Evolutionary conservation across 1,140 invertebrate genomes (phyloP).

Genomic region (Macrocentrus cingulum): DNA sequence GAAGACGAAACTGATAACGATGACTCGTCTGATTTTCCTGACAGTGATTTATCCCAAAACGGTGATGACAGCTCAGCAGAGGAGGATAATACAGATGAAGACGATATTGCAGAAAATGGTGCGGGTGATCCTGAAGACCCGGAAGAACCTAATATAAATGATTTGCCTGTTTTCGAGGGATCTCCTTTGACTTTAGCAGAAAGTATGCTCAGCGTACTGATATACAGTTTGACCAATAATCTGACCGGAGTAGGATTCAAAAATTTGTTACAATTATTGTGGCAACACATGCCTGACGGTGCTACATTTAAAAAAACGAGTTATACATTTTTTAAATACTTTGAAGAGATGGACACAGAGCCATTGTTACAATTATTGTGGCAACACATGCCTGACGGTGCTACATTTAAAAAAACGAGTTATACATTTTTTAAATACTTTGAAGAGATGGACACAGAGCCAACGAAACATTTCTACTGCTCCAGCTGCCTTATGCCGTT

Average conservation of each 20-base stretch:
- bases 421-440: too few relatives aligned
- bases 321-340: not conserved
- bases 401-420: too few relatives aligned
- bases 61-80: too few relatives aligned
- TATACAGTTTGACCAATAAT: not conserved
- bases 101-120: too few relatives aligned
- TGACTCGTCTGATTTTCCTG: too few relatives aligned
- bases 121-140: too few relatives aligned
- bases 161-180: conserved; percentile 2
- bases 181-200: conserved; percentile 6
- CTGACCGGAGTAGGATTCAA: not conserved
- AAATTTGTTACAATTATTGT: not conserved
- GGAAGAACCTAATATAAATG: not conserved
- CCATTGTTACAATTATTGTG: too few relatives aligned
- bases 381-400: too few relatives aligned
- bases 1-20: too few relatives aligned
- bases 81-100: too few relatives aligned
- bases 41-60: too few relatives aligned
- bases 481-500: not conserved
- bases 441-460: too few relatives aligned
- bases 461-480: not conserved
- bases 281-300: not conserved
- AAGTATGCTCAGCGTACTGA: conserved; percentile 9
- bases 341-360: not conserved
- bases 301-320: not conserved